These are phyloP conservation scores for Hyles euphorbiae DNA, from an alignment of 1,140 invertebrate species.

Conservation along the genomic window DNA sequence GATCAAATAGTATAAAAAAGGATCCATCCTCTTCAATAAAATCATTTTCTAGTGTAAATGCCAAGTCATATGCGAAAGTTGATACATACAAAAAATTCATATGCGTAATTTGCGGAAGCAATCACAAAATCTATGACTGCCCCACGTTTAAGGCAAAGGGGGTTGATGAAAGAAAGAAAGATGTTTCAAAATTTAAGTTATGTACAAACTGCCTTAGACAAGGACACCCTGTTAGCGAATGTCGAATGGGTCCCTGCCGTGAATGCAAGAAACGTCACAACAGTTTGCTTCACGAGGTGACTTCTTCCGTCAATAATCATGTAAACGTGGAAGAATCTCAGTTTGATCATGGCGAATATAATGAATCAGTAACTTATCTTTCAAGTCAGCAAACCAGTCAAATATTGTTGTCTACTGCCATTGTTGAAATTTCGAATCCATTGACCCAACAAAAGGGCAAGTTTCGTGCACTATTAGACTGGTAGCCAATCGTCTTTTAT, in stretches of 20 bases:
- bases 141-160: constrained; percentile 11
- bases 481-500: constrained; percentile 34
- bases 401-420: constrained; percentile 27
- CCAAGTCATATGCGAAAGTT: too few relatives aligned
- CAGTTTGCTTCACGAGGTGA: constrained; percentile 15
- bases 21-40: too few relatives aligned
- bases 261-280: constrained; percentile 25
- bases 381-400: constrained; percentile 5
- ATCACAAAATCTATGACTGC: constrained; percentile 24
- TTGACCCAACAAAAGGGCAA: constrained; percentile 11
- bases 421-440: constrained; percentile 28
- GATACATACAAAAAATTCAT: too few relatives aligned
- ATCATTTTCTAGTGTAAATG: too few relatives aligned
- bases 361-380: too few relatives aligned
- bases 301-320: neutral
- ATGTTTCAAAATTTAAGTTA: constrained; percentile 22
- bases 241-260: constrained; percentile 25
- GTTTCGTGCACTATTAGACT: constrained; percentile 25
- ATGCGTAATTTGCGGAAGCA: neutral
- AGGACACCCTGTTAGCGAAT: constrained; percentile 15
- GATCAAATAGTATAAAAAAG: too few relatives aligned
- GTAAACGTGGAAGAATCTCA: constrained; percentile 2
- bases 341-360: too few relatives aligned
- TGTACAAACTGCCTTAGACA: constrained; percentile 24
- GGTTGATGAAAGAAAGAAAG: constrained; percentile 14